Percentiles rank a stretch among this genome's conserved stretches.
Evolutionary conservation across 2,888 invertebrate genomes (phyloP).

Genomic region (Carabus problematicus): DNA sequence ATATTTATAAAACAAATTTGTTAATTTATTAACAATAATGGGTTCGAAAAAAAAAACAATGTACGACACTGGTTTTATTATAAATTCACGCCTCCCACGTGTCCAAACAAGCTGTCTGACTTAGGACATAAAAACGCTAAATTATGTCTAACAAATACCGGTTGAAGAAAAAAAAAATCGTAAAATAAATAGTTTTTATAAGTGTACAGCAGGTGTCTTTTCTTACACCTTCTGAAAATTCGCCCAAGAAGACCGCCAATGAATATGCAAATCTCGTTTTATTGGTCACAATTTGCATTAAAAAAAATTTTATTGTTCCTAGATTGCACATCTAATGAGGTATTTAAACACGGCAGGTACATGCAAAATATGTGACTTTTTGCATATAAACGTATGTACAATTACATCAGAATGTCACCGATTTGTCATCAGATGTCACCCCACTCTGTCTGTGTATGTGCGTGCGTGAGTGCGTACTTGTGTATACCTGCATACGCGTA

Average conservation of each 20-base stretch:
- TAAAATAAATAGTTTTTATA: conserved; percentile 39
- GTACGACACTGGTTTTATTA: conserved; percentile 19
- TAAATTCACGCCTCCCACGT: conserved; percentile 37
- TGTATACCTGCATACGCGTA: too few species aligned
- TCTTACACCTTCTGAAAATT: conserved; percentile 34
- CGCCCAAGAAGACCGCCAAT: conserved; percentile 13
- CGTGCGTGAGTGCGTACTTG: neutral
- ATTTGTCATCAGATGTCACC: neutral
- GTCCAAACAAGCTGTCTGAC: conserved; percentile 36
- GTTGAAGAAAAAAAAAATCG: conserved; percentile 32
- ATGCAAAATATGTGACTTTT: neutral
- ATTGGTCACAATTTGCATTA: conserved; percentile 26
- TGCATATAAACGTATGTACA: neutral
- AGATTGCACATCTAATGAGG: too few species aligned
- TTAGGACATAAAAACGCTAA: conserved; percentile 35
- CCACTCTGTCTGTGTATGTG: neutral
- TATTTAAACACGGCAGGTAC: too few species aligned
- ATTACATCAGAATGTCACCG: conserved; percentile 12
- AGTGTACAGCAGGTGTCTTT: conserved; percentile 31
- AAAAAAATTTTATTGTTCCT: conserved; percentile 15
- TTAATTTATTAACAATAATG: neutral
- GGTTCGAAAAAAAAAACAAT: neutral
- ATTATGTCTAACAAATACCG: conserved; percentile 37
- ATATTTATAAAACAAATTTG: conserved; percentile 4
- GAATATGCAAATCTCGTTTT: conserved; percentile 35